These are phyloP conservation scores for Mya arenaria DNA, from an alignment of 1,140 invertebrate species.

Conservation along the genomic window DNA sequence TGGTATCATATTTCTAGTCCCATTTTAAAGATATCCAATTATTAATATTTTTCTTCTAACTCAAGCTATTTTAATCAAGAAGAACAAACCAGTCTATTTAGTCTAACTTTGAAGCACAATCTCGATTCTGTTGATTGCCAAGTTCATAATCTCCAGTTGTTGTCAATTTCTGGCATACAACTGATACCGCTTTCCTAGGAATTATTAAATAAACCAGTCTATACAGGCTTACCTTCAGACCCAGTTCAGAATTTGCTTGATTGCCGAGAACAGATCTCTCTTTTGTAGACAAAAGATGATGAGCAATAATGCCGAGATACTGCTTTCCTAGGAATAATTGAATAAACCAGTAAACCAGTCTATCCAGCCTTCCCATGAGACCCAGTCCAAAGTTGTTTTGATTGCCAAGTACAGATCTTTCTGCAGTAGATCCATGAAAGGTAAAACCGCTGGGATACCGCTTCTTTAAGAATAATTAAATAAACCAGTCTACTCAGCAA, in stretches of 20 bases:
- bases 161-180: conserved; percentile 90
- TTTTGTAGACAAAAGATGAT: conserved; percentile 87
- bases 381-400: conserved; percentile 87
- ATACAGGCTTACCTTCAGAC: conserved; percentile 81
- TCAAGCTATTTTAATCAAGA: no score
- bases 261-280: conserved; percentile 91
- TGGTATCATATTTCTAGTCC: no score
- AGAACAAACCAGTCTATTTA: no score
- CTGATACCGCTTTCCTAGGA: no score
- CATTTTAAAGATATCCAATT: no score
- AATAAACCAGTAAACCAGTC: no score
- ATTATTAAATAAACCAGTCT: no score
- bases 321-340: no score
- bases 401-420: conserved; percentile 92
- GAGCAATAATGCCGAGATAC: conserved; percentile 90
- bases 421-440: conserved; percentile 88
- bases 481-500: conserved; percentile 20
- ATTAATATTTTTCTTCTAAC: no score
- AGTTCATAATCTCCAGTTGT: conserved; percentile 90
- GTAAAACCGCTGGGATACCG: conserved; percentile 90
- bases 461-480: no score
- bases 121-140: conserved; percentile 88
- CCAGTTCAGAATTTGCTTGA: conserved; percentile 88
- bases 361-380: conserved; percentile 81
- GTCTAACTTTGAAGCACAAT: conserved; percentile 85